Percentiles rank a stretch among this genome's conserved stretches.
phyloP scores from a whole-genome alignment of 2,888 invertebrate genomes.

The Diadegma fenestrale region DNA sequence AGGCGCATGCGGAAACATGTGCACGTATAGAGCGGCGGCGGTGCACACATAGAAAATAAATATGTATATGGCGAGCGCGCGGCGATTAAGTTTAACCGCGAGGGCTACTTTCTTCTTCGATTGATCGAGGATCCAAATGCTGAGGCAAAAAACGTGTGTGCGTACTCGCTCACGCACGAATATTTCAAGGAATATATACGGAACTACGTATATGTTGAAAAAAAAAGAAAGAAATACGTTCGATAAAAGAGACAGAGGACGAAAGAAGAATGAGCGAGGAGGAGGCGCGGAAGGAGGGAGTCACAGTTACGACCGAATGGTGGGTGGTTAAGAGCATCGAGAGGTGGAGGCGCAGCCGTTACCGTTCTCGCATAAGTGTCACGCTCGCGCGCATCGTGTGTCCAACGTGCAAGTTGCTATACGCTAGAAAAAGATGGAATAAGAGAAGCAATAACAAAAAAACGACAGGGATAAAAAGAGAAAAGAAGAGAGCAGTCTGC shows the following conservation, averaged over 20 bases:
- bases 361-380: conserved; percentile 68
- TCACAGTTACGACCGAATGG: conserved; percentile 54
- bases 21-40: background rate
- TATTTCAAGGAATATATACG: conserved; percentile 8
- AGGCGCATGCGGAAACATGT: background rate
- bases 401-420: conserved; percentile 48
- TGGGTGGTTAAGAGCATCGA: conserved; percentile 32
- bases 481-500: conserved; percentile 2
- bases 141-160: background rate
- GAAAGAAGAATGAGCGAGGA: conserved; percentile 25
- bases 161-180: background rate
- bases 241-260: conserved; percentile 17
- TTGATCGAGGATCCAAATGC: conserved; percentile 51
- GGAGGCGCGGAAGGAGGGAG: conserved; percentile 40
- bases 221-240: background rate
- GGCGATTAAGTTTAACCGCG: conserved; percentile 39
- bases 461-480: conserved; percentile 21
- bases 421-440: conserved; percentile 32
- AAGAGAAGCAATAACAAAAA: conserved; percentile 18
- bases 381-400: conserved; percentile 64
- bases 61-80: conserved; percentile 12
- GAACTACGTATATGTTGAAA: background rate
- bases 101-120: conserved; percentile 65
- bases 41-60: background rate
- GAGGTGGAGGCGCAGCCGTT: conserved; percentile 56